Base-by-base conservation (phyloP, 2,797 vertebrate species). In the Spea hammondii region DNA sequence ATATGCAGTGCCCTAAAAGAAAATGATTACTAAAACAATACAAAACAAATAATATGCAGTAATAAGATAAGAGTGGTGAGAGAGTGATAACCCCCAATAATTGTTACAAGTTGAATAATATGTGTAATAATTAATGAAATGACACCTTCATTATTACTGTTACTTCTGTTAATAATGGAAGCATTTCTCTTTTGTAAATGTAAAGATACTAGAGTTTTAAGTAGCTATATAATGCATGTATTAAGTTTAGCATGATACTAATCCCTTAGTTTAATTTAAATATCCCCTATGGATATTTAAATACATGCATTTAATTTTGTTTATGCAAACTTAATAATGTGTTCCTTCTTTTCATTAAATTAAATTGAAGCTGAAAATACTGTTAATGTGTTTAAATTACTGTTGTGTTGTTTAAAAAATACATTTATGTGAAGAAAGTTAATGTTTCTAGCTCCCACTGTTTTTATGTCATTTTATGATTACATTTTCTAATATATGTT, bases 231-330 rank as follows among this genome's bases (percentile, higher is more conserved):
- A 5, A 3, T 68, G 13, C 5, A 57, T 57, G 12, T 13, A 4
- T 57, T 2, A 11, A 13, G 55, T 47, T 68, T 47, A 49, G 65
- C 47, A 49, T 68, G 65, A 49, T 68, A 48, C 65, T 68, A 68
- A 48, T 68, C 46, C 46, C 49, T n/a, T 48, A 11, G 49, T 13
- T 10, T 68, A 13, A 68, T 49, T 68, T 68, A 50, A 68, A 68
- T 50, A 49, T 68, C 13, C 47, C 65, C 65, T 68, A n/a, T 47
- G 65, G 65, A 68, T 68, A 50, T 68, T 6, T n/a, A n/a, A n/a
- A n/a, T 14, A 8, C 65, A 67, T 67, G 44, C 45, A 68, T 68
- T 68, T 68, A 6, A 49, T 49, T 68, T 49, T 68, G 46, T 50
- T 68, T 49, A 68, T 68, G 46, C 12, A 49, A 68, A 68, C 48